These are phyloP conservation scores for Pelochelys cantorii DNA, from an alignment of 2,797 vertebrate genomes.

Conservation along the genomic window DNA sequence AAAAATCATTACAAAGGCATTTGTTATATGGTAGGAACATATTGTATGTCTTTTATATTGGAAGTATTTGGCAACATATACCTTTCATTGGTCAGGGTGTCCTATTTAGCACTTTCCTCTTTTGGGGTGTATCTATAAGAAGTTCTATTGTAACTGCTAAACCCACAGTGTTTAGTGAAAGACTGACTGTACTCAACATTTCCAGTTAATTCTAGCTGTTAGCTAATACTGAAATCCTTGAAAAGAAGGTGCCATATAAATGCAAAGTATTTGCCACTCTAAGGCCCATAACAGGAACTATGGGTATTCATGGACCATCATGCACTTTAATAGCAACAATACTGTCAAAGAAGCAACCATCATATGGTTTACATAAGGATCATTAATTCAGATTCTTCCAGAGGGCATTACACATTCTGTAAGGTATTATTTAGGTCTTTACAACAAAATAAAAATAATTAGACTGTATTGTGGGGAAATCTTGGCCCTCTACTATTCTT, in stretches of 20 bases:
- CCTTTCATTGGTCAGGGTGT: background rate
- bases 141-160: background rate
- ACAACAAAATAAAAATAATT: background rate
- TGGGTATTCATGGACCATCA: background rate
- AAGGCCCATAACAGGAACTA: background rate
- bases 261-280: background rate
- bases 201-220: background rate
- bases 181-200: background rate
- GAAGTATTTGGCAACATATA: background rate
- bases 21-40: background rate
- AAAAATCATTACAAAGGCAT: background rate
- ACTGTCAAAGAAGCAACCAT: background rate
- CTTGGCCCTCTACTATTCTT: background rate
- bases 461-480: background rate
- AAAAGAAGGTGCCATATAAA: background rate
- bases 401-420: background rate
- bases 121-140: background rate
- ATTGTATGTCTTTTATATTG: background rate
- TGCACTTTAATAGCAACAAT: background rate
- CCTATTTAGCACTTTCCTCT: background rate
- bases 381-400: background rate
- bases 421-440: background rate
- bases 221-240: background rate
- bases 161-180: background rate
- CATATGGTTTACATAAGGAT: background rate